Evolutionary conservation across 2,113 vertebrate species (phyloP).

Genomic region (Cochlearius cochlearius): DNA sequence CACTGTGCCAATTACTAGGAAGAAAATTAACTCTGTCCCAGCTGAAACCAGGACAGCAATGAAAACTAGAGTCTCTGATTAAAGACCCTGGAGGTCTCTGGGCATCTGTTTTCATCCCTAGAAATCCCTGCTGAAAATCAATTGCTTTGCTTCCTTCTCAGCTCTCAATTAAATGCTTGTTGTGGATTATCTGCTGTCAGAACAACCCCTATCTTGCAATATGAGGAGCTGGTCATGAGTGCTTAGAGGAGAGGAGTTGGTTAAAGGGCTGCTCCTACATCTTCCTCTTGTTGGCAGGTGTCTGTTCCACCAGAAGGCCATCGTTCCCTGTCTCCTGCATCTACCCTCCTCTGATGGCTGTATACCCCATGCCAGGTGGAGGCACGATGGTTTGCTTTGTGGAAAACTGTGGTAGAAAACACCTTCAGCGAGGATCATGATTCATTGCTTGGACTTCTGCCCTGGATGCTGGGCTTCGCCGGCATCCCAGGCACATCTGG

Average conservation of each 20-base stretch:
- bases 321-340: neutral
- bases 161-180: neutral
- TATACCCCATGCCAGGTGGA: too few species aligned
- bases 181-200: neutral
- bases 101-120: neutral
- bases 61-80: neutral
- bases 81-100: neutral
- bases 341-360: fast-evolving
- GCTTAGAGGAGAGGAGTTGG: neutral
- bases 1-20: too few species aligned
- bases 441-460: neutral
- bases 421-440: fast-evolving
- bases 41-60: too few species aligned
- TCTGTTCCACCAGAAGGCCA: neutral
- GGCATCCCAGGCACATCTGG: neutral
- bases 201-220: fast-evolving
- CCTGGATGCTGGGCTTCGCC: neutral
- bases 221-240: neutral
- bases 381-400: neutral
- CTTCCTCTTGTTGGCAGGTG: neutral
- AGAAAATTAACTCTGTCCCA: too few species aligned
- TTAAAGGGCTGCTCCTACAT: neutral
- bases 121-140: neutral
- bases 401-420: fast-evolving
- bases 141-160: neutral